phyloP scores from a whole-genome alignment of 2,113 vertebrate genomes.

The Verasper variegatus region DNA sequence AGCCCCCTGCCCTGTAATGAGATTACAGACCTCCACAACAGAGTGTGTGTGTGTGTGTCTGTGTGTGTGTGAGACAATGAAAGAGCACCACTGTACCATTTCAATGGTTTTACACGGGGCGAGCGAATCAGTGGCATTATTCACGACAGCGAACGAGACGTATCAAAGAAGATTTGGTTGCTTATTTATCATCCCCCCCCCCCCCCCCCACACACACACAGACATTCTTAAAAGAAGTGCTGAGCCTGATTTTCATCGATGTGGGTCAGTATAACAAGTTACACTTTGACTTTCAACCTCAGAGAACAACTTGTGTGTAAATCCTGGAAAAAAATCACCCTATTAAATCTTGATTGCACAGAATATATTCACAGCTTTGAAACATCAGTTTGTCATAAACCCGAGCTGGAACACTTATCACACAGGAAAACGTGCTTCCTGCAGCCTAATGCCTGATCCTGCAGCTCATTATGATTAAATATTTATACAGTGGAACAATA shows the following conservation, averaged over 20 bases:
- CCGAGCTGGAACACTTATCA: too few relatives aligned
- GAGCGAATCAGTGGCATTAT: slow-evolving; percentile 54
- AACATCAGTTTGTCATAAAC: too few relatives aligned
- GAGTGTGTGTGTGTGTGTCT: slow-evolving; percentile 37
- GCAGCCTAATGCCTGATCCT: slow-evolving; percentile 7
- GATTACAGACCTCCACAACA: slow-evolving; percentile 79
- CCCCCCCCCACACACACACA: neutral
- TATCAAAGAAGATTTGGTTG: slow-evolving; percentile 30
- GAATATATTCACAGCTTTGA: too few relatives aligned
- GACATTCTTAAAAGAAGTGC: neutral
- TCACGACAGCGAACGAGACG: slow-evolving; percentile 52
- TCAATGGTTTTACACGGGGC: slow-evolving; percentile 55
- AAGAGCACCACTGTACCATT: slow-evolving; percentile 57
- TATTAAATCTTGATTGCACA: slow-evolving; percentile 1
- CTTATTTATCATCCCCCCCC: neutral
- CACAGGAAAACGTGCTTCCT: neutral
- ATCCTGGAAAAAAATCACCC: neutral
- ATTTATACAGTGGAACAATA: slow-evolving; percentile 47
- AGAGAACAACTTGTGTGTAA: neutral
- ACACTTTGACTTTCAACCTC: slow-evolving; percentile 4
- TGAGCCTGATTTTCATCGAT: neutral
- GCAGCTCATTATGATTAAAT: slow-evolving; percentile 40
- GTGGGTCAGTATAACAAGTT: slow-evolving; percentile 9
- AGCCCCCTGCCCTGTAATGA: slow-evolving; percentile 71
- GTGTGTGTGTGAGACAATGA: slow-evolving; percentile 32